Base-by-base conservation (phyloP, 2,888 invertebrate genomes). In the Epirrita christyi region DNA sequence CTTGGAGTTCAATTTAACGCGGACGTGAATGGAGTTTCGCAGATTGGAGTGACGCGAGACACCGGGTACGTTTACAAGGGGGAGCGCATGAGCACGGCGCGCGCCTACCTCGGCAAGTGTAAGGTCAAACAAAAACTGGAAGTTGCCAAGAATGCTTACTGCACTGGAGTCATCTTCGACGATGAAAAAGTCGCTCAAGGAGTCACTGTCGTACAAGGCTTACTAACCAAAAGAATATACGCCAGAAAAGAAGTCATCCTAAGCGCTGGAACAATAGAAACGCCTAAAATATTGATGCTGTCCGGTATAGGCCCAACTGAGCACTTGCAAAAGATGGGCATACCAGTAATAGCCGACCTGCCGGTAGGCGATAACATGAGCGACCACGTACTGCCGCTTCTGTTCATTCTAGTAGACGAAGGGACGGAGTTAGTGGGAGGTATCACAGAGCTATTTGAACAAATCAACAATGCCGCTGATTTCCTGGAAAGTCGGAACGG, bases 291-390 rank as follows among this genome's bases (percentile, higher is more conserved):
- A 51, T 55, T 88, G 47, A 73, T 84, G 83, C 55, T 81, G 21
- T 88, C 88, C 0, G 88, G 88, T 0, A 61, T 88, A 1, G 88
- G 88, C 0, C 83, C 76, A 0, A 69, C 74, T 1, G 67, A 72
- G 0, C 85, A 85, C 45, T 67, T 88, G 34, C 34, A 59, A 5
- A 43, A 60, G 70, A 21, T 21, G 21, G 21, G 21, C 4, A 21
- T 21, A 21, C 21, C 21, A 21, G 21, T 21, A 2, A 21, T 21
- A 21, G 21, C 67, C 0, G 70, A 86, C 52, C 55, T 83, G 13
- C 75, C 86, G 0, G 87, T 88, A 2, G 88, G 88, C 0, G 69
- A 80, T 0, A 67, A 75, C 28, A 72, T 87, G 77, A 72, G 66
- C 1, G 88, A 88, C 41, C 88, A 88, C 56, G 61, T 72, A 0